Base-by-base conservation (phyloP, 2,797 vertebrate genomes). In the Carapus acus region DNA sequence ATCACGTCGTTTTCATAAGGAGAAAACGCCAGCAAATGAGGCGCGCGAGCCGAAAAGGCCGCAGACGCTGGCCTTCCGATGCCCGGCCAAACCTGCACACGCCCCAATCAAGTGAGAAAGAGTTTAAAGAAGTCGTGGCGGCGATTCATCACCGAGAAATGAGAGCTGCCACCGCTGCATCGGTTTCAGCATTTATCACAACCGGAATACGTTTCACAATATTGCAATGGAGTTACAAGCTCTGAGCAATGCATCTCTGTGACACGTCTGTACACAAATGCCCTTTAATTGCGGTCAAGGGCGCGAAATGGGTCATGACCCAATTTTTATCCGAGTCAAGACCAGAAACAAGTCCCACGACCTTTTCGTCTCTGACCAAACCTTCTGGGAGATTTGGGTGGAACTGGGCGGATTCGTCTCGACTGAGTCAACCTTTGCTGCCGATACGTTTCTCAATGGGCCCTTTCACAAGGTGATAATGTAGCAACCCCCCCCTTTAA, bases 401-500 rank as follows among this genome's bases (percentile, higher is more conserved):
- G 54, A 50, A 22, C 27, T 34, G 13, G 16, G 43, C 41, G 17
- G 43, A 31, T 58, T 43, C 51, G 40, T 63, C 22, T 50, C 38
- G 42, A 58, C 57, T 59, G 41, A 44, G 44, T 37, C 20, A 20
- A 62, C 54, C 29, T 36, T 60, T 55, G 43, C 49, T 70, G 45
- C 71, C 75, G 62, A 76, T 71, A 65, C 51, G 58, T 54, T 62
- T 74, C 65, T 83, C 70, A 83, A 83, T 71, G 62, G 73, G 64
- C 65, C 58, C 77, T 78, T 85, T 82, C 72, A 83, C 55, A 42
- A 54, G 69, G 78, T 49, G 68, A 82, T 76, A 67, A 80, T 81
- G 79, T 74, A 76, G 77, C 71, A 78, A 81, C 69, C 73, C 78
- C 68, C 70, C 76, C 63, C 68, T 79, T 58, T 72, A 69, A 83